Evolutionary conservation across 1,140 invertebrate genomes (phyloP).

Genomic region (Solenopsis fugax): DNA sequence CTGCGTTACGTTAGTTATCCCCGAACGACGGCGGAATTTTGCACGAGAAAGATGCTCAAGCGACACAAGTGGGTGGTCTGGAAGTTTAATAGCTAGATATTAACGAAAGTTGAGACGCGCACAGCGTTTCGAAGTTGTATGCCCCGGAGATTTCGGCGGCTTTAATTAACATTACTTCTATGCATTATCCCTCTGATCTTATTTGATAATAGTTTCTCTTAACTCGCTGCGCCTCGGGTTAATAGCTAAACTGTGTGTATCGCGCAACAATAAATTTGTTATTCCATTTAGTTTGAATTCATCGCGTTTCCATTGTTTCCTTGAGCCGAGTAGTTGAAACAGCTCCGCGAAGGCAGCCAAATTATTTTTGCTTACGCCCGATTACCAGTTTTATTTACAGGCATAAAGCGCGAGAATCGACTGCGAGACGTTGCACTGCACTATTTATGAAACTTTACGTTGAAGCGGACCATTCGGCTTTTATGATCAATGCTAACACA

Average conservation of each 20-base stretch:
- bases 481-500: conserved; percentile 55
- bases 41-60: conserved; percentile 15
- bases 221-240: conserved; percentile 24
- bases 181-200: conserved; percentile 54
- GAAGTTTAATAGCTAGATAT: conserved; percentile 49
- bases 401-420: background rate
- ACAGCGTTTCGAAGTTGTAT: conserved; percentile 36
- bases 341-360: background rate
- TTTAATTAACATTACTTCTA: conserved; percentile 62
- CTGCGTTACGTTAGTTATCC: background rate
- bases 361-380: conserved; percentile 29
- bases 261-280: conserved; percentile 37
- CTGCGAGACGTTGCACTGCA: background rate
- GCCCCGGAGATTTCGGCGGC: conserved; percentile 45
- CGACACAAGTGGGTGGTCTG: background rate
- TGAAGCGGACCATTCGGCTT: conserved; percentile 26
- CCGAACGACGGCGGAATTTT: conserved; percentile 11
- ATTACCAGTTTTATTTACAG: conserved; percentile 35
- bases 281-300: conserved; percentile 43
- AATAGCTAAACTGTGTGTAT: conserved; percentile 44
- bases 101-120: conserved; percentile 49
- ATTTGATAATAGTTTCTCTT: conserved; percentile 52
- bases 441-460: conserved; percentile 41
- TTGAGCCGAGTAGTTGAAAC: background rate
- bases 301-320: background rate